phyloP scores from a whole-genome alignment of 2,797 vertebrate genomes.

The Clarias laeviceps region DNA sequence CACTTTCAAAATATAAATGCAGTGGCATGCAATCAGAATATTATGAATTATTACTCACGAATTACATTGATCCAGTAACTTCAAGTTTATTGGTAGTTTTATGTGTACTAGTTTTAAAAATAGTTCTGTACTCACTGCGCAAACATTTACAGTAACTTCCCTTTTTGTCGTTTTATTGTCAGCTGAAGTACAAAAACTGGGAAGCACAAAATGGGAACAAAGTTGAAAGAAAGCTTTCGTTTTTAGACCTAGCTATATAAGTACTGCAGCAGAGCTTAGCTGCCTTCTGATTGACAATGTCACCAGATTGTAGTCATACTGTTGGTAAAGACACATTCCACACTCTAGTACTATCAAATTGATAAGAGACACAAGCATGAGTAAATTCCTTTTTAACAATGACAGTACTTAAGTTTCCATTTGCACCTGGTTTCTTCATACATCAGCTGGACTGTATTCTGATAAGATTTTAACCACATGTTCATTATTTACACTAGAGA shows the following conservation, averaged over 20 bases:
- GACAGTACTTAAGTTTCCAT: too few relatives aligned
- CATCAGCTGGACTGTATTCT: not conserved
- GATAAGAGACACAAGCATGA: not conserved
- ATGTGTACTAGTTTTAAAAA: not conserved
- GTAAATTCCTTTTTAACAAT: not conserved
- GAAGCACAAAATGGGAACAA: slow-evolving; percentile 60
- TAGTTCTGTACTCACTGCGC: slow-evolving; percentile 2
- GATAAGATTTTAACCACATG: not conserved
- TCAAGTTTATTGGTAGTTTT: not conserved
- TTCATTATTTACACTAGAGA: not conserved
- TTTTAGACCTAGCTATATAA: slow-evolving; percentile 43
- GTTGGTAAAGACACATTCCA: not conserved
- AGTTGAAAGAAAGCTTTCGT: slow-evolving; percentile 54
- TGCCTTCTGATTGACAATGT: not conserved
- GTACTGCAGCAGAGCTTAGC: not conserved
- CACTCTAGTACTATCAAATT: not conserved
- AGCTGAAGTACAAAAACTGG: slow-evolving; percentile 58
- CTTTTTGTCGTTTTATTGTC: slow-evolving; percentile 56
- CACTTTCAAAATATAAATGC: not conserved
- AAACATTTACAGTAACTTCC: slow-evolving; percentile 34
- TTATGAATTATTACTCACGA: not conserved
- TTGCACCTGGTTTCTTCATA: not conserved
- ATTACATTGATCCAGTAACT: not conserved
- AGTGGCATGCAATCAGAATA: not conserved
- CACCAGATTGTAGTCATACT: not conserved